Base-by-base conservation (phyloP, 64 coral and sea anemone species). In the Hydrozoanthus tunicans region DNA sequence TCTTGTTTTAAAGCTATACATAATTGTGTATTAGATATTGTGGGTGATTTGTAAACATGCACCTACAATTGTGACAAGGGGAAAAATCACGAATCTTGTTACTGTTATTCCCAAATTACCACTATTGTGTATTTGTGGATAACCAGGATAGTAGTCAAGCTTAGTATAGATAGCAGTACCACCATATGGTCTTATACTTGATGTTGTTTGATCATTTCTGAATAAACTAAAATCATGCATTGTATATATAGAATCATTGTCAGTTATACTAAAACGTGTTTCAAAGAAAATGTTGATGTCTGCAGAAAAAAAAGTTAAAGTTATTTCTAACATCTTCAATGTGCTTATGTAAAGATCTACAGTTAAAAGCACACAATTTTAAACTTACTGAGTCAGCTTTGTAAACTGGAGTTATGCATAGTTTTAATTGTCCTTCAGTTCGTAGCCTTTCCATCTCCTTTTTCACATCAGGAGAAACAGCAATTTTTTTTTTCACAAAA, bases 91-190 rank as follows among this genome's bases (percentile, higher is more conserved):
- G 76, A 66, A 84, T 84, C 81, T 84, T 84, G 65, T 66, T 70
- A 84, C 57, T 84, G 81, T 64, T 64, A 84, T 84, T 84, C 7
- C 81, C 51, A 84, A 62, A 84, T 70, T 70, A 84, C 65, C 65
- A 66, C 58, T 62, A 67, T 84, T 84, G 65, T 66, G 32, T 51
- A 84, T 84, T 53, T 64, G 59, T 84, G 81, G 81, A 84, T 84
- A 84, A 62, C 81, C 59, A 62, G 81, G 81, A 84, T 84, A 84
- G 59, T 84, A 84, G 23, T 84, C 81, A 84, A 84, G 61, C 61
- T 64, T 64, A 84, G 61, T 84, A 84, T 43, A 84, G 61, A 84
- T 70, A 84, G 81, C 81, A 66, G 62, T 51, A 69, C 82, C 82
- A 69, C 82, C 82, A 71, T 69, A 85, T 85, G 82, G 68, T 67